Evolutionary conservation across 2,797 vertebrate genomes (phyloP).

Genomic region (Xyrichtys novacula): DNA sequence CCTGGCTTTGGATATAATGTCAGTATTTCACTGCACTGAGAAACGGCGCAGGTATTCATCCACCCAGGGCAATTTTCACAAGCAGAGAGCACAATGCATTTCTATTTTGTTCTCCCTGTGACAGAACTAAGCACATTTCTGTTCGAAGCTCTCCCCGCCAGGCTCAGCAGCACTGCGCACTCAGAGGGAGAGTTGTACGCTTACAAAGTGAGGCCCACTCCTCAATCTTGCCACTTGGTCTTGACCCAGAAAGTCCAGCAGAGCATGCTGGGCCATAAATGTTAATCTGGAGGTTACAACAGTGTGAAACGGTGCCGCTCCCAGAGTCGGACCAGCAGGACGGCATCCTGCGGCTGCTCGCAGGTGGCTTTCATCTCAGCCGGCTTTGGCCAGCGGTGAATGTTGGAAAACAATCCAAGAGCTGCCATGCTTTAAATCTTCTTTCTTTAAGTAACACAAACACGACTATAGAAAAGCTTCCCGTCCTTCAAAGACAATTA

Average conservation of each 20-base stretch:
- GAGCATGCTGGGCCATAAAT: slow-evolving; percentile 81
- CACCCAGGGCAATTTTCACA: slow-evolving; percentile 60
- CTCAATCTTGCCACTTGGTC: slow-evolving; percentile 74
- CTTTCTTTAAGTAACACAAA: slow-evolving; percentile 20
- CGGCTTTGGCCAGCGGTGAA: slow-evolving; percentile 50
- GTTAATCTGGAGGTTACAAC: slow-evolving; percentile 82
- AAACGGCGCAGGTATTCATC: slow-evolving; percentile 47
- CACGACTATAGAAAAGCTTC: slow-evolving; percentile 8
- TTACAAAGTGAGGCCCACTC: slow-evolving; percentile 68
- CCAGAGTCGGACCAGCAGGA: slow-evolving; percentile 76
- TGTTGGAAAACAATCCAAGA: slow-evolving; percentile 45
- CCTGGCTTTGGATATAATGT: slow-evolving; percentile 37
- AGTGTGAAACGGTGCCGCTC: slow-evolving; percentile 65
- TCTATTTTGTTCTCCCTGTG: slow-evolving; percentile 68
- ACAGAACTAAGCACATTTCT: slow-evolving; percentile 63
- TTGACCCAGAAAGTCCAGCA: slow-evolving; percentile 76
- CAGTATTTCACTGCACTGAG: slow-evolving; percentile 35
- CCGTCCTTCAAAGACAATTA: slow-evolving; percentile 37
- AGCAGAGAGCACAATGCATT: slow-evolving; percentile 63
- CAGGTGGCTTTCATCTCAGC: slow-evolving; percentile 74
- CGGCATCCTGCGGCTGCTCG: slow-evolving; percentile 78
- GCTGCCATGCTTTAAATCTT: slow-evolving; percentile 23
- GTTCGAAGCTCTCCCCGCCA: slow-evolving; percentile 49
- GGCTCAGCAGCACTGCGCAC: slow-evolving; percentile 46
- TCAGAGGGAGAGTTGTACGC: slow-evolving; percentile 47